Conservation (phyloP, 2,888 invertebrate species). For the Ecdyonurus torrentis region DNA sequence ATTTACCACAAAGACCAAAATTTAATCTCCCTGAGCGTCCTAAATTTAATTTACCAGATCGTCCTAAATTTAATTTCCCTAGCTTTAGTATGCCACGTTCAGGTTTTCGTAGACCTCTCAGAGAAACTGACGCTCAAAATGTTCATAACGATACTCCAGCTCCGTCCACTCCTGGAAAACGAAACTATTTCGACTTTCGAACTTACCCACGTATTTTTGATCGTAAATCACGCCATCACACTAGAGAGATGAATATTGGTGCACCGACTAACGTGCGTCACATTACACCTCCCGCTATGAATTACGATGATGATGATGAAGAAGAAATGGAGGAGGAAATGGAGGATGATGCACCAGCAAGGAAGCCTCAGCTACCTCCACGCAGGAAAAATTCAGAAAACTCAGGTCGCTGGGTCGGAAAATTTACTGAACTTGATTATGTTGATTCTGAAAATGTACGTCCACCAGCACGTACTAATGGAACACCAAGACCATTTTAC, state of each 20-base stretch:
- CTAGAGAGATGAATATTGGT: constrained; percentile 17
- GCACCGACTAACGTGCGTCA: neutral
- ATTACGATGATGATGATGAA: constrained; percentile 46
- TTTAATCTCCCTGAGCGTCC: constrained; percentile 34
- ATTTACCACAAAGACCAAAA: constrained; percentile 43
- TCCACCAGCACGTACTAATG: neutral
- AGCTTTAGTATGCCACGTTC: constrained; percentile 12
- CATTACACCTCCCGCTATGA: constrained; percentile 30
- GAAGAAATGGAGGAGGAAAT: constrained; percentile 29
- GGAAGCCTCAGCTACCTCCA: constrained; percentile 15
- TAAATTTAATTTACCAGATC: constrained; percentile 37
- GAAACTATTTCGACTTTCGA: constrained; percentile 41
- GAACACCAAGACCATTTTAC: constrained; percentile 7
- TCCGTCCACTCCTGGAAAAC: constrained; percentile 1
- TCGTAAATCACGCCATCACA: constrained; percentile 23
- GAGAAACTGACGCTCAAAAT: neutral
- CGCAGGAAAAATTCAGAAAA: neutral
- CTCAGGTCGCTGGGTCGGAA: neutral
- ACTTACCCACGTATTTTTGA: constrained; percentile 57
- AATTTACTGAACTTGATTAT: neutral
- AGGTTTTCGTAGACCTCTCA: constrained; percentile 9
- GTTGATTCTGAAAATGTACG: neutral
- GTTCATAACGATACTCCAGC: neutral
- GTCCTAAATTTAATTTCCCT: constrained; percentile 40
- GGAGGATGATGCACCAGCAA: constrained; percentile 16